Evolutionary conservation across 2,797 vertebrate species (phyloP), one percentile per base, ranked within the genome.

Genomic region (Tenualosa ilisha): DNA sequence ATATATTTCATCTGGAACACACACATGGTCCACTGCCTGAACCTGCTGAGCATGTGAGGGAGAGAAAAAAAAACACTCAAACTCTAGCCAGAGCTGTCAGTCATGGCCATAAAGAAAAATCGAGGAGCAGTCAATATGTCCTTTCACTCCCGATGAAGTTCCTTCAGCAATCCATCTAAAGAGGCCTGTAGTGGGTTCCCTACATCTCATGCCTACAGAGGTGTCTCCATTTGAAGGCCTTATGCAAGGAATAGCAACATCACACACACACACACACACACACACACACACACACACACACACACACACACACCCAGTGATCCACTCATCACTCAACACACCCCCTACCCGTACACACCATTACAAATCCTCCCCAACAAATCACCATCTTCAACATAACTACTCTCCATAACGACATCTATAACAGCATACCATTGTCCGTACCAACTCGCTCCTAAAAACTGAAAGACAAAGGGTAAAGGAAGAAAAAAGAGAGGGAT

Each of bases 121-220:
- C 7, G 84, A 22, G 24, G 2, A 81, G 72, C 31, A 54, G 85
- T 82, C 59, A 9, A 79, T 83, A 82, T 51, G 72, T 75, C 26
- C 53, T 50, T 86, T 20, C 8, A 68, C 63, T 63, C 8, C 22
- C 24, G 17, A 81, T 75, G 15, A 84, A 72, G 31, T 84, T 51
- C 15, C 15, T 3, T 3, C 54, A 20, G 54, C 3, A 56, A 56
- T 6, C 22, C 22, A 24, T 82, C 24, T 84, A 72, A 40, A 46
- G 37, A 83, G 63, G 59, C 17, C 26, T 50, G 53, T 2, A 22
- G 72, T 79, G 40, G 72, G 2, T 8, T 4, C 15, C 72, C 3
- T 43, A 79, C 72, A 22, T 17, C 15, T 40, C 40, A 53, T 40
- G n/a, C 50, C 53, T 59, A 5, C 3, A 49, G 53, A 11, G 59